Evolutionary conservation across 35 echinoderm and acorn worm species (phyloP).

Genomic region (Lytechinus variegatus): DNA sequence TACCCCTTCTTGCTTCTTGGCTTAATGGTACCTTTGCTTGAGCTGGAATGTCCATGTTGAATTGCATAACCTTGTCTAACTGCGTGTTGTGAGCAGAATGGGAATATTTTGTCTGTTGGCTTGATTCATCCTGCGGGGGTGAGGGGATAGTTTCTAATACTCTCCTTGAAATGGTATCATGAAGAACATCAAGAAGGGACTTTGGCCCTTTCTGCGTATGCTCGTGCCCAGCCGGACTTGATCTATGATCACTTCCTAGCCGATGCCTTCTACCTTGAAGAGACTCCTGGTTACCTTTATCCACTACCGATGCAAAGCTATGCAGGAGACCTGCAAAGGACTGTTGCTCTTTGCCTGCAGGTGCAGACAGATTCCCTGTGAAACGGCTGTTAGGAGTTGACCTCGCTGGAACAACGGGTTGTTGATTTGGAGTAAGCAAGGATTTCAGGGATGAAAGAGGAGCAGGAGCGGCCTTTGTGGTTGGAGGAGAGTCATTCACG

Average conservation of each 20-base stretch:
- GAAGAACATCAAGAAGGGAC: conserved; percentile 44
- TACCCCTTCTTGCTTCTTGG: neutral
- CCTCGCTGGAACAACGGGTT: neutral
- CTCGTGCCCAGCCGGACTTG: neutral
- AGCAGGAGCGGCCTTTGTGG: neutral
- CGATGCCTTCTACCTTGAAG: neutral
- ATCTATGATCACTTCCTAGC: neutral
- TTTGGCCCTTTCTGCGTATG: neutral
- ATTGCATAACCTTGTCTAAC: conserved; percentile 5
- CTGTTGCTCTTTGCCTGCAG: neutral
- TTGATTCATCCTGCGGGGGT: neutral
- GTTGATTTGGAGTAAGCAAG: neutral
- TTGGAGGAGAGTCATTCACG: conserved; percentile 12
- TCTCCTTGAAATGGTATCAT: conserved; percentile 25
- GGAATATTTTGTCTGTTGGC: neutral
- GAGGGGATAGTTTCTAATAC: conserved; percentile 7
- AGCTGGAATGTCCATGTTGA: conserved; percentile 18
- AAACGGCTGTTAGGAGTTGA: neutral
- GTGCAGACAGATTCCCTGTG: neutral
- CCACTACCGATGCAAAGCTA: conserved; percentile 44
- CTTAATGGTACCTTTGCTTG: neutral
- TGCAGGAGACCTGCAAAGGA: conserved; percentile 46
- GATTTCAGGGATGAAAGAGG: neutral
- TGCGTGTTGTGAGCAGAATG: neutral
- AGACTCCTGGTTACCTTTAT: conserved; percentile 17